Percentiles rank a stretch among this genome's conserved stretches.
phyloP scores from a whole-genome alignment of 2,888 invertebrate species.

The Osmoderma eremita region DNA sequence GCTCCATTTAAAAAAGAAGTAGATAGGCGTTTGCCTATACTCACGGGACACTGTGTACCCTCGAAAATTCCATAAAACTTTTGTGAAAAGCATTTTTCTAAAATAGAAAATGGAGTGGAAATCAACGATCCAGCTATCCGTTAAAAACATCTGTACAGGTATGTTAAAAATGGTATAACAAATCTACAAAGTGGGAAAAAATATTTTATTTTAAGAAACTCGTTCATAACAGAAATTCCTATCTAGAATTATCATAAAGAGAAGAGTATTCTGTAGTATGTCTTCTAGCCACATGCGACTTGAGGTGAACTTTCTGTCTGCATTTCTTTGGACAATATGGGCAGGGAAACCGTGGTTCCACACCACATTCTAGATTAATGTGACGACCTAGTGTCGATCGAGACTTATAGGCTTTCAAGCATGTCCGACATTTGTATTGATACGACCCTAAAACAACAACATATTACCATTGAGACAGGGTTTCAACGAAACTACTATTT shows the following conservation, averaged over 20 bases:
- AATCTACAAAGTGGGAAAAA: not conserved
- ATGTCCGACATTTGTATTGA: conserved; percentile 35
- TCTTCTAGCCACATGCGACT: conserved; percentile 35
- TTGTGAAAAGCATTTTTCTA: too few relatives aligned
- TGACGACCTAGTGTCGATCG: conserved; percentile 47
- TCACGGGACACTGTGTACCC: too few relatives aligned
- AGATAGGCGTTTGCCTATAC: too few relatives aligned
- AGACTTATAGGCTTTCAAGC: conserved; percentile 44
- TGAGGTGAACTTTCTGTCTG: conserved; percentile 41
- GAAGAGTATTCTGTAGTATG: conserved; percentile 7
- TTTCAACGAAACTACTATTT: not conserved
- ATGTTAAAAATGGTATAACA: too few relatives aligned
- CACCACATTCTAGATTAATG: conserved; percentile 49
- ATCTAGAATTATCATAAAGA: not conserved
- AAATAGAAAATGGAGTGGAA: too few relatives aligned
- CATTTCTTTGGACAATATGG: conserved; percentile 44
- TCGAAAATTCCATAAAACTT: too few relatives aligned
- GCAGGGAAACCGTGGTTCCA: conserved; percentile 48
- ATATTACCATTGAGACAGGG: not conserved
- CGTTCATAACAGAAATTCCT: not conserved
- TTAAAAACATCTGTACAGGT: too few relatives aligned
- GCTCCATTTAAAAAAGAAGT: too few relatives aligned
- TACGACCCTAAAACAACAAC: conserved; percentile 21
- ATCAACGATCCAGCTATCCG: too few relatives aligned
- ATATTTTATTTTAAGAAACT: not conserved